phyloP scores from a whole-genome alignment of 2,888 invertebrate genomes.

The Morinoia aosen region DNA sequence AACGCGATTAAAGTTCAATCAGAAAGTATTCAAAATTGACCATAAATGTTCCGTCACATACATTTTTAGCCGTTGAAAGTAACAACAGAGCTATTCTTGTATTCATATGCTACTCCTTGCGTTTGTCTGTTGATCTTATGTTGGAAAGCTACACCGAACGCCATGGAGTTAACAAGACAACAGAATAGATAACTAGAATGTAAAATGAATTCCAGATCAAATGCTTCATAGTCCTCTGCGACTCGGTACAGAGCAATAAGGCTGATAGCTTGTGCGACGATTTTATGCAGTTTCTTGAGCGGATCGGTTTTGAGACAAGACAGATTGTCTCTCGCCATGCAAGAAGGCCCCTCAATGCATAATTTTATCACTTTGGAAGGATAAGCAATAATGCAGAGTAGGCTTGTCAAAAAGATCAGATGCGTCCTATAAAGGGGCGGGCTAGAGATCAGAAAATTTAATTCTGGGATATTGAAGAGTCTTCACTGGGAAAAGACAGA shows the following conservation, averaged over 20 bases:
- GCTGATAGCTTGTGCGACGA: slow-evolving; percentile 38
- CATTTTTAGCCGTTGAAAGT: too few species aligned
- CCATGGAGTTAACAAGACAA: background rate
- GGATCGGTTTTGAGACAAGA: slow-evolving; percentile 13
- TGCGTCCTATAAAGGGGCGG: slow-evolving; percentile 14
- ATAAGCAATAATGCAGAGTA: slow-evolving; percentile 48
- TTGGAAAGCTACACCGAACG: background rate
- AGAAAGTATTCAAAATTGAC: too few species aligned
- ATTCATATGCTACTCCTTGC: background rate
- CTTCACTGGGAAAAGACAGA: background rate
- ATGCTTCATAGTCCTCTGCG: background rate
- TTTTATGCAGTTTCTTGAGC: slow-evolving; percentile 27
- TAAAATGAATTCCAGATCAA: background rate
- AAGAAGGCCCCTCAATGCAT: slow-evolving; percentile 24
- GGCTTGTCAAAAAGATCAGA: slow-evolving; percentile 49
- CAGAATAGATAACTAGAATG: background rate
- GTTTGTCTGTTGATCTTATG: background rate
- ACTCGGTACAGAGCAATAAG: background rate
- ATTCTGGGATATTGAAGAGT: slow-evolving; percentile 1
- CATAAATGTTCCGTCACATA: too few species aligned
- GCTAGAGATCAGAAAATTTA: slow-evolving; percentile 29
- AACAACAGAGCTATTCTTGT: too few species aligned
- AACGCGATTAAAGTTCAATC: too few species aligned
- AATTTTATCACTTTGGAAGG: slow-evolving; percentile 43
- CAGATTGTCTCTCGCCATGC: slow-evolving; percentile 26